Evolutionary conservation across 2,888 invertebrate species (phyloP).

Genomic region (Pediacus dermestoides): DNA sequence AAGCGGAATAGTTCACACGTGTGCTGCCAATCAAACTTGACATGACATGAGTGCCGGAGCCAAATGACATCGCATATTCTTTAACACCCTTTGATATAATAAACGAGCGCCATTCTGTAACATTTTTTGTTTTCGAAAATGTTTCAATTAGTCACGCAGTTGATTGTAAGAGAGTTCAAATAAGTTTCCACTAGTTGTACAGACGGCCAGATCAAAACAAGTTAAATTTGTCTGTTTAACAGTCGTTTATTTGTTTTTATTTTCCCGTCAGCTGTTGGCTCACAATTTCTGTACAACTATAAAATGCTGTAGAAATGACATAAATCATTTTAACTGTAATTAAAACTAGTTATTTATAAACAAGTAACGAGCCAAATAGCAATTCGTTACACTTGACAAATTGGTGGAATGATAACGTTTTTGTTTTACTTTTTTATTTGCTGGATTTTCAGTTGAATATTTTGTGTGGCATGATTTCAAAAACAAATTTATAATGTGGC

Average conservation of each 20-base stretch:
- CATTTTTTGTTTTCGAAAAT: slow-evolving; percentile 31
- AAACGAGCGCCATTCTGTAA: too few species aligned
- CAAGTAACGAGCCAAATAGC: slow-evolving; percentile 4
- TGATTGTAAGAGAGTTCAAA: slow-evolving; percentile 32
- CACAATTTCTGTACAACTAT: slow-evolving; percentile 1
- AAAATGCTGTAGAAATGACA: not conserved
- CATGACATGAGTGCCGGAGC: slow-evolving; percentile 28
- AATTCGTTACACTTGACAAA: slow-evolving; percentile 5
- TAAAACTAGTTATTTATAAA: slow-evolving; percentile 5
- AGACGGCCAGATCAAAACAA: slow-evolving; percentile 32
- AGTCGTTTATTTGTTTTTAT: slow-evolving; percentile 15
- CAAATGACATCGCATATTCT: slow-evolving; percentile 38
- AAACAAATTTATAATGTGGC: too few species aligned
- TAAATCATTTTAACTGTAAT: slow-evolving; percentile 5
- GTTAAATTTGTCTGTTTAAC: slow-evolving; percentile 30
- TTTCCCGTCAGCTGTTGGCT: slow-evolving; percentile 7
- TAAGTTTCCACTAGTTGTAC: slow-evolving; percentile 19
- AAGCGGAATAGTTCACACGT: too few species aligned
- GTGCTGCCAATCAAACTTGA: slow-evolving; percentile 21
- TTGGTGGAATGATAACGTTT: slow-evolving; percentile 4
- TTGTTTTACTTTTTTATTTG: too few species aligned
- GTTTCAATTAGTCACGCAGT: slow-evolving; percentile 43
- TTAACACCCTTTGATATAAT: slow-evolving; percentile 38
- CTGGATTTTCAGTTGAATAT: too few species aligned
- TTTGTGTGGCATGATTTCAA: too few species aligned